These are phyloP conservation scores for Hymenochirus boettgeri DNA, from an alignment of 2,113 vertebrate species.

Conservation along the genomic window DNA sequence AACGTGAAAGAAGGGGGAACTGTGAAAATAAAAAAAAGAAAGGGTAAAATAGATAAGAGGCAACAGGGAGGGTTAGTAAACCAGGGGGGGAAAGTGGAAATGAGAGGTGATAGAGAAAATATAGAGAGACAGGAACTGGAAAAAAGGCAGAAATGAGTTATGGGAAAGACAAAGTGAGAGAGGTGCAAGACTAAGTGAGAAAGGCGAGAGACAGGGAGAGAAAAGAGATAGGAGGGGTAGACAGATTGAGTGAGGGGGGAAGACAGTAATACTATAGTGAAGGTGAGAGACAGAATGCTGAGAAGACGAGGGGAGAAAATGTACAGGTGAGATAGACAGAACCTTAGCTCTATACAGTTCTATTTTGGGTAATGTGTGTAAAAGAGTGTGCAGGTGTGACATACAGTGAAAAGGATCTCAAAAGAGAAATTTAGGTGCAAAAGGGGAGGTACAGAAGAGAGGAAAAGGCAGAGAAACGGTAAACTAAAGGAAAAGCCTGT, in stretches of 20 bases:
- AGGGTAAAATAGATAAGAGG: neutral
- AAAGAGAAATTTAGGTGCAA: slow-evolving; percentile 25
- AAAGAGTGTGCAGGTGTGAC: slow-evolving; percentile 29
- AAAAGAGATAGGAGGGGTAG: slow-evolving; percentile 11
- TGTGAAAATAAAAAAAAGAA: neutral
- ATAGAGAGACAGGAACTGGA: neutral
- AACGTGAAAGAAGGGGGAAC: neutral
- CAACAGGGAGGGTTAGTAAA: neutral
- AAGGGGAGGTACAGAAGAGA: slow-evolving; percentile 20
- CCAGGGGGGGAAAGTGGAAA: neutral
- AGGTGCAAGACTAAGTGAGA: slow-evolving; percentile 2
- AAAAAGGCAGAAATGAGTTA: slow-evolving; percentile 2
- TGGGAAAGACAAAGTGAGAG: slow-evolving; percentile 13
- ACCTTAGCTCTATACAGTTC: neutral
- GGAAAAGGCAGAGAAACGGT: slow-evolving; percentile 11
- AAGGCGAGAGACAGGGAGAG: slow-evolving; percentile 1
- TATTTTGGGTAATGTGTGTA: neutral
- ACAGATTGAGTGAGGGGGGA: slow-evolving; percentile 1
- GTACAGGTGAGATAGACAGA: neutral
- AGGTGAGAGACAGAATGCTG: neutral
- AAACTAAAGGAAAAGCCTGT: slow-evolving; percentile 11
- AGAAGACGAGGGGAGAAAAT: neutral
- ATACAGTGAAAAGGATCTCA: slow-evolving; percentile 4
- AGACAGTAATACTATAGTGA: neutral
- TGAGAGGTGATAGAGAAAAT: neutral